Base-by-base conservation (phyloP, 2,113 vertebrate species). In the Agelaius tricolor region DNA sequence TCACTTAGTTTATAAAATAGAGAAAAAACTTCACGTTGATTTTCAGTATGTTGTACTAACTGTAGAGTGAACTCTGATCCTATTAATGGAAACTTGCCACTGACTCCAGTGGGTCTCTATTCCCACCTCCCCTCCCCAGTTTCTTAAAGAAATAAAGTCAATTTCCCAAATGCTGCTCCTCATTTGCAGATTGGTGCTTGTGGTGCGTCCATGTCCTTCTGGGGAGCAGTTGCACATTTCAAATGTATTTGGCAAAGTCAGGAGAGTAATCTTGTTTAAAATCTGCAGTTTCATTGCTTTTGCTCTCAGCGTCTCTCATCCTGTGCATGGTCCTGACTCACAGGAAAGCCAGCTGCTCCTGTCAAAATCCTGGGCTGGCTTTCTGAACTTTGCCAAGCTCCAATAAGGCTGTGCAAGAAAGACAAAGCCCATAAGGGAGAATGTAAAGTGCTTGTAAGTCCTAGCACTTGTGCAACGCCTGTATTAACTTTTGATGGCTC, bases 201-300 rank as follows among this genome's bases (percentile, higher is more conserved):
- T 80, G 63, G 7, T 39, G 39, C 12, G 30, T 63, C 12, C 24
- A 1, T 7, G 28, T 67, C 28, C 5, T 55, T 46, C 76, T 46
- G 73, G 27, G 44, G 22, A 94, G 52, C 7, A 72, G 57, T 20
- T 93, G 61, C 57, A 18, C 14, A 1, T 84, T 90, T 87, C 7
- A 49, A 61, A 78, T 30, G 4, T 18, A 49, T 66, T 89, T 91
- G 69, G 49, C 83, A 83, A 89, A 91, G 81, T 17, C 16, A 49
- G 65, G 76, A n/a, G 74, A 89, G 54, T 57, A 92, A 94, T 92
- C 85, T 77, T 39, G 31, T 41, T 26, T 63, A 18, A 96, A 96
- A 96, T 96, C 92, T 96, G 94, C 92, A 84, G 61, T 78, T 94
- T 86, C 76, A 67, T 67, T 81, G 82, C 75, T 91, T 90, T 68